phyloP scores from a whole-genome alignment of 2,797 vertebrate species.

The Crypturellus tataupa region DNA sequence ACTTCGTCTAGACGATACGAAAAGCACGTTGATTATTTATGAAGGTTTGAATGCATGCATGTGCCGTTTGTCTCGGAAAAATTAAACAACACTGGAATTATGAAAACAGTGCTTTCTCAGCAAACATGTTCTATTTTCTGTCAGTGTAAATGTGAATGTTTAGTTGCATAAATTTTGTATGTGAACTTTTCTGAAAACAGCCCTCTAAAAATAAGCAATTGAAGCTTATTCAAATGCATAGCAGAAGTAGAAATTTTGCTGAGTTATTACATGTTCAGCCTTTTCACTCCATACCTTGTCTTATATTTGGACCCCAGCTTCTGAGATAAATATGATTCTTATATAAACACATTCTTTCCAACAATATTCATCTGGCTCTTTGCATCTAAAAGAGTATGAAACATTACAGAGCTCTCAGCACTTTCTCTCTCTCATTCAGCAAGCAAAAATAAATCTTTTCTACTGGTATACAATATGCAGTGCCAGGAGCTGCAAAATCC shows the following conservation, averaged over 20 bases:
- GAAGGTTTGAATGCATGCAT: background rate
- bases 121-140: background rate
- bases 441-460: constrained; percentile 79
- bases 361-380: constrained; percentile 70
- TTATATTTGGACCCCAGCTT: constrained; percentile 34
- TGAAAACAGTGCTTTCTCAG: background rate
- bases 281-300: background rate
- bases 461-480: constrained; percentile 48
- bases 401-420: constrained; percentile 70
- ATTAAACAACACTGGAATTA: background rate
- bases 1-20: background rate
- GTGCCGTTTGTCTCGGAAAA: background rate
- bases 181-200: background rate
- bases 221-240: background rate
- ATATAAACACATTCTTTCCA: constrained; percentile 80
- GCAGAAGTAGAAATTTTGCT: constrained; percentile 53
- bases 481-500: constrained; percentile 79
- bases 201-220: background rate
- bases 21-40: background rate
- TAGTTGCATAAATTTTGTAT: background rate
- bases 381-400: constrained; percentile 54
- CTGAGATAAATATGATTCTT: constrained; percentile 64
- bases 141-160: background rate
- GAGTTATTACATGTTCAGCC: constrained; percentile 64
- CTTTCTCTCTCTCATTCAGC: constrained; percentile 74